These are phyloP conservation scores for Cantharis rufa DNA, from an alignment of 2,888 invertebrate species.

Conservation along the genomic window DNA sequence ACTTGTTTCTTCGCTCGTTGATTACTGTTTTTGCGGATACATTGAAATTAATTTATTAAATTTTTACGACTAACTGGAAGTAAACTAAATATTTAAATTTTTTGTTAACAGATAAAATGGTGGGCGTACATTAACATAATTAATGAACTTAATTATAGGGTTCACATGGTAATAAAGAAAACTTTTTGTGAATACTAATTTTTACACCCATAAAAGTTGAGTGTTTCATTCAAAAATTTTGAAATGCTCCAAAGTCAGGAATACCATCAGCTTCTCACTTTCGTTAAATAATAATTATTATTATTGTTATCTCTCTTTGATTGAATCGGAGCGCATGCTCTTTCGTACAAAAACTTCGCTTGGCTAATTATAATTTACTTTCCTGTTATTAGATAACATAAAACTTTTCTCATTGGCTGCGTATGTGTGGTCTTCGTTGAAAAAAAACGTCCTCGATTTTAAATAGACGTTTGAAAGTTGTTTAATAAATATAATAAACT, in stretches of 20 bases:
- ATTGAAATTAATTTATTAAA: background rate
- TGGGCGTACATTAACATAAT: background rate
- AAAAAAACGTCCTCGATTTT: constrained; percentile 11
- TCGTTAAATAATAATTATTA: too few relatives aligned
- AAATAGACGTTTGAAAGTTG: constrained; percentile 13
- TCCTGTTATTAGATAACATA: constrained; percentile 5
- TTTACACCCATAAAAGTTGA: background rate
- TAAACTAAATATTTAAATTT: background rate
- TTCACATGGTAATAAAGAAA: background rate
- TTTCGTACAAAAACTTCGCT: background rate
- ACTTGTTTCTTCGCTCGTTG: background rate
- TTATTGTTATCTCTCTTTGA: background rate
- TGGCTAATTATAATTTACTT: background rate
- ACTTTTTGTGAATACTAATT: background rate
- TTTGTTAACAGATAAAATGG: background rate
- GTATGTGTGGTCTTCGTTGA: background rate
- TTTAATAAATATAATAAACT: background rate
- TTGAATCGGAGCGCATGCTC: background rate
- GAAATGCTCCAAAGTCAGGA: background rate
- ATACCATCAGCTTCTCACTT: too few relatives aligned
- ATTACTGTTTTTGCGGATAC: background rate
- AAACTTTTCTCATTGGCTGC: background rate
- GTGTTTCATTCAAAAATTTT: background rate
- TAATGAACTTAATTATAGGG: background rate
- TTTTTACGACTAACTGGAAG: background rate